Conservation (phyloP, 2,888 invertebrate genomes). For the Pterostichus madidus region DNA sequence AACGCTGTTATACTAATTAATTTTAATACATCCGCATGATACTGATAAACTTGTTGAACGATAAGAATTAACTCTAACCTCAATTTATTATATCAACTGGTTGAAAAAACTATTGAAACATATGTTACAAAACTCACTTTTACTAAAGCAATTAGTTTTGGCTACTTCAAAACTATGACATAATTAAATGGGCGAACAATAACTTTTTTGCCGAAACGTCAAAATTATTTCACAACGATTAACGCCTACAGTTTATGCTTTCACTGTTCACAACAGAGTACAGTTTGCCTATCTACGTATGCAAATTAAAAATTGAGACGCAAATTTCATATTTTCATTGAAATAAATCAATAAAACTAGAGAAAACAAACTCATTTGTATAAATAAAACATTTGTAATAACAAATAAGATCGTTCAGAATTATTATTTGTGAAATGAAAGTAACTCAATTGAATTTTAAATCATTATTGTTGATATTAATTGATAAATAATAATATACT, state of each 20-base stretch:
- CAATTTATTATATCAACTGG: slow-evolving; percentile 25
- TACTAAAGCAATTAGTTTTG: slow-evolving; percentile 10
- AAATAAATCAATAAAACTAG: too few relatives aligned
- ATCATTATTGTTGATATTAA: neutral
- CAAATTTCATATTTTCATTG: neutral
- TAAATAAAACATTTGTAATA: too few relatives aligned
- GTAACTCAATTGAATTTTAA: neutral
- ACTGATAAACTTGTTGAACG: slow-evolving; percentile 59
- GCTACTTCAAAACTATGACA: slow-evolving; percentile 21
- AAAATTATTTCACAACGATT: slow-evolving; percentile 40
- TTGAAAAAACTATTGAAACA: slow-evolving; percentile 20
- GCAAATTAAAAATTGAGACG: slow-evolving; percentile 14
- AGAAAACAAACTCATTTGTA: too few relatives aligned
- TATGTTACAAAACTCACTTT: slow-evolving; percentile 31
- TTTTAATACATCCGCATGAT: slow-evolving; percentile 61
- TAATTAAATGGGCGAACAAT: slow-evolving; percentile 23
- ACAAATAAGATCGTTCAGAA: too few relatives aligned
- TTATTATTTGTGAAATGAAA: neutral
- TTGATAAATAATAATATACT: neutral
- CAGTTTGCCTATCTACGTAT: slow-evolving; percentile 44
- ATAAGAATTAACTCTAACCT: slow-evolving; percentile 60
- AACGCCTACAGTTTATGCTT: slow-evolving; percentile 36
- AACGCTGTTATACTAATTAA: slow-evolving; percentile 48
- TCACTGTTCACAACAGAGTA: neutral
- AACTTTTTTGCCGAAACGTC: slow-evolving; percentile 35